A percentile compares a stretch with the other conserved stretches of the same genome.
phyloP scores from a whole-genome alignment of 2,113 vertebrate species.

The Heteronetta atricapilla region DNA sequence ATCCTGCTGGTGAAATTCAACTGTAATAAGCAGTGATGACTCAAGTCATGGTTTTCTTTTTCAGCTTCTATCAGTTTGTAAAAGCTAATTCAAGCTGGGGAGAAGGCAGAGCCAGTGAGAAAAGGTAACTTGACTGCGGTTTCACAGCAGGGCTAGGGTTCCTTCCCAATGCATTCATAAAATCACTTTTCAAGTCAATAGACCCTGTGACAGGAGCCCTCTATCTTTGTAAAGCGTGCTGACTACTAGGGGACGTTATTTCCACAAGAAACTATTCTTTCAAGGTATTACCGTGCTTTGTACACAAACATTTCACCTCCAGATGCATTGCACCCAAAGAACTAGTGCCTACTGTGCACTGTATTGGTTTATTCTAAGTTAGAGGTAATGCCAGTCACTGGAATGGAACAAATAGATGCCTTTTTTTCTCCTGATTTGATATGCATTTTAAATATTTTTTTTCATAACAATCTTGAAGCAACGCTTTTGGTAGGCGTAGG shows the following conservation, averaged over 20 bases:
- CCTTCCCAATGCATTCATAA: neutral
- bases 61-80: neutral
- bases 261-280: neutral
- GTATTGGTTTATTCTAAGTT: neutral
- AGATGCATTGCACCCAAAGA: neutral
- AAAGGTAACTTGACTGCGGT: neutral
- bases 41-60: neutral
- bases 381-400: neutral
- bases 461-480: neutral
- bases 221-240: neutral
- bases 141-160: neutral
- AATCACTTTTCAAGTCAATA: neutral
- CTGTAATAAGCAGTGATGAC: neutral
- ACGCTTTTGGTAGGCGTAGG: neutral
- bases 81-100: neutral
- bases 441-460: neutral
- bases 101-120: neutral
- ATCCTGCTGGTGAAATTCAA: neutral
- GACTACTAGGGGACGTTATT: neutral
- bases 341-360: fast-evolving
- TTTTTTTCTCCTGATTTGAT: neutral
- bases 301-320: neutral
- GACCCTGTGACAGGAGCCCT: neutral
- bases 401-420: neutral
- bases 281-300: neutral